Evolutionary conservation across 2,888 invertebrate genomes (phyloP), one percentile per base, ranked within the genome.

Genomic region (Sarcophaga rosellei): DNA sequence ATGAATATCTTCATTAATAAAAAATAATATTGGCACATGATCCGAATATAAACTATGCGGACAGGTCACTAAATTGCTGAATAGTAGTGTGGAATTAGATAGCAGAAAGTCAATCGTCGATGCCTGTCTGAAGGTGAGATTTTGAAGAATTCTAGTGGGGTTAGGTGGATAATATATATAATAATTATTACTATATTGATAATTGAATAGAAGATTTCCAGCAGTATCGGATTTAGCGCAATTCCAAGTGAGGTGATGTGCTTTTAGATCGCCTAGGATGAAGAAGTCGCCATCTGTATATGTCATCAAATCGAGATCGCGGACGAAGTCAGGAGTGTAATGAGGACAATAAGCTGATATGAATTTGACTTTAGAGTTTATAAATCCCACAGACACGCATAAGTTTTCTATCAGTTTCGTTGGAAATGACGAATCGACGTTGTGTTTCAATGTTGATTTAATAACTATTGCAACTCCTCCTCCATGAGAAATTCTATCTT

Each of bases 121-220:
- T 35, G 35, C 5, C 6, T 35, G 35, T 61, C 61, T 61, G 20
- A n/a, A 61, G 17, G 20, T 20, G 11, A 11, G 20, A 20, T 61
- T 61, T n/a, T 17, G 5, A 61, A 21, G 21, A 20, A 61, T n/a
- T 21, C 61, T 61, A 61, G 61, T 61, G 61, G 61, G 20, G n/a
- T 61, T 61, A 61, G 25, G 20, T 61, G 61, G 61, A 61, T 61
- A 61, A 61, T 61, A 61, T 20, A 61, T 61, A 61, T 61, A 35
- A 61, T 61, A 20, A 61, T 61, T n/a, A 21, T 35, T 35, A 35
- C 6, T 35, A 35, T 35, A 6, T 20, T 61, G 61, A 61, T 61
- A 21, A 20, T 61, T 61, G 10, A 61, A 61, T 20, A 61, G 61
- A 17, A n/a, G n/a, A 61, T 20, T 17, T 17, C 61, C 61, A 11